These are phyloP conservation scores for Aurelia coerulea DNA, from an alignment of 30 jellyfish, hydroid and myxozoan genomes.

Conservation along the genomic window DNA sequence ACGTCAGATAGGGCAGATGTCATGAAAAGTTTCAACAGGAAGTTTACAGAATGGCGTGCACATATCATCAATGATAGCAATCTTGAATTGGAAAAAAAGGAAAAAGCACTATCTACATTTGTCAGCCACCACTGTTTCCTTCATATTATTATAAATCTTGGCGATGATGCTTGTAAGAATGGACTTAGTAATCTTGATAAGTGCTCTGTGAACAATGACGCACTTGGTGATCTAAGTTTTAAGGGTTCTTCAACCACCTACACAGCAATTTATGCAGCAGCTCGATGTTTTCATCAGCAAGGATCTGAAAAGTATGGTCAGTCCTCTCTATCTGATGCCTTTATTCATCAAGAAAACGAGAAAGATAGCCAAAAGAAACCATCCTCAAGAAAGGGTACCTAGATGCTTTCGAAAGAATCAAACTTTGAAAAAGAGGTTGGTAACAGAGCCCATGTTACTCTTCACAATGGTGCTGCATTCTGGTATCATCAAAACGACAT, in stretches of 20 bases:
- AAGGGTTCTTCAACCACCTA: slow-evolving; percentile 28
- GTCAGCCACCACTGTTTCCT: slow-evolving; percentile 40
- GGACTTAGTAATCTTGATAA: slow-evolving; percentile 31
- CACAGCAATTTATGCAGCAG: slow-evolving; percentile 35
- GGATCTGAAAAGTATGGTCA: slow-evolving; percentile 21
- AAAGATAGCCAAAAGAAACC: too few species aligned
- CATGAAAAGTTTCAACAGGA: too few species aligned
- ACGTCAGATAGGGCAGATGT: too few species aligned
- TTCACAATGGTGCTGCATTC: slow-evolving; percentile 38
- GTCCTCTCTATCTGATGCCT: neutral
- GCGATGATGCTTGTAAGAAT: slow-evolving; percentile 49
- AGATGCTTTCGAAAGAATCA: slow-evolving; percentile 9
- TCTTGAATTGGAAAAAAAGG: too few species aligned
- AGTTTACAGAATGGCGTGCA: too few species aligned
- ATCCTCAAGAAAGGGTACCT: neutral
- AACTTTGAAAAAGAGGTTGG: slow-evolving; percentile 38
- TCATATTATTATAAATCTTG: slow-evolving; percentile 30
- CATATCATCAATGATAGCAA: too few species aligned
- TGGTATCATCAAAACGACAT: slow-evolving; percentile 29
- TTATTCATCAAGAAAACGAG: too few species aligned
- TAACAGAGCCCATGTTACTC: slow-evolving; percentile 33
- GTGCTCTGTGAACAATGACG: slow-evolving; percentile 15
- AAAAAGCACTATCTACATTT: neutral
- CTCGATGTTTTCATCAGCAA: slow-evolving; percentile 15
- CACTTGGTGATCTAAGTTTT: neutral